Percentiles rank a stretch among this genome's conserved stretches.
Conservation (phyloP, 2,888 invertebrate species). For the Synergus itoensis region DNA sequence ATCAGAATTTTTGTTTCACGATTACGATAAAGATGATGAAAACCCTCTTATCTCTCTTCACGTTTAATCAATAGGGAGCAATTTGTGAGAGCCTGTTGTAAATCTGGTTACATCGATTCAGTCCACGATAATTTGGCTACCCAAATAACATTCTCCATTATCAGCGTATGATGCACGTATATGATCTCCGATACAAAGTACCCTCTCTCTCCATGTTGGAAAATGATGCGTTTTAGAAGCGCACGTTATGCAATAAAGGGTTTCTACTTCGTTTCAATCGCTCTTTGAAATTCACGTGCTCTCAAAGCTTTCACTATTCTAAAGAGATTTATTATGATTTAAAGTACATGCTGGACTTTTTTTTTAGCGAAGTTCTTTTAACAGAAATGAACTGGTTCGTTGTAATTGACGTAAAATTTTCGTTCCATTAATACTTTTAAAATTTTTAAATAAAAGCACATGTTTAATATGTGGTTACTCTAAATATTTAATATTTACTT, state of each 20-base stretch:
- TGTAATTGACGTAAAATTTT: no score
- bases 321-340: constrained; percentile 35
- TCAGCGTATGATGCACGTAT: constrained; percentile 56
- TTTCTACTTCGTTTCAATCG: constrained; percentile 24
- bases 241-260: not conserved
- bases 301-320: constrained; percentile 13
- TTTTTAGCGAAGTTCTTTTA: not conserved
- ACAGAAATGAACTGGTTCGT: not conserved
- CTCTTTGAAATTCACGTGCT: constrained; percentile 32
- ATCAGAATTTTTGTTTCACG: no score
- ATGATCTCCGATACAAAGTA: constrained; percentile 41
- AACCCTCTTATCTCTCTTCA: not conserved
- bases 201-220: constrained; percentile 8
- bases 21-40: not conserved
- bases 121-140: constrained; percentile 59
- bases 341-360: not conserved
- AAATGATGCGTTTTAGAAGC: constrained; percentile 18
- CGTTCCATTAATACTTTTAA: not conserved
- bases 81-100: constrained; percentile 47
- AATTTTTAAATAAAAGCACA: not conserved
- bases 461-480: not conserved
- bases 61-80: constrained; percentile 1
- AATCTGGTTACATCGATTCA: constrained; percentile 61
- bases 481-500: no score
- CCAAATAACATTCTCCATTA: constrained; percentile 59